Evolutionary conservation across 2,113 vertebrate genomes (phyloP).

Genomic region (Lepus timidus): DNA sequence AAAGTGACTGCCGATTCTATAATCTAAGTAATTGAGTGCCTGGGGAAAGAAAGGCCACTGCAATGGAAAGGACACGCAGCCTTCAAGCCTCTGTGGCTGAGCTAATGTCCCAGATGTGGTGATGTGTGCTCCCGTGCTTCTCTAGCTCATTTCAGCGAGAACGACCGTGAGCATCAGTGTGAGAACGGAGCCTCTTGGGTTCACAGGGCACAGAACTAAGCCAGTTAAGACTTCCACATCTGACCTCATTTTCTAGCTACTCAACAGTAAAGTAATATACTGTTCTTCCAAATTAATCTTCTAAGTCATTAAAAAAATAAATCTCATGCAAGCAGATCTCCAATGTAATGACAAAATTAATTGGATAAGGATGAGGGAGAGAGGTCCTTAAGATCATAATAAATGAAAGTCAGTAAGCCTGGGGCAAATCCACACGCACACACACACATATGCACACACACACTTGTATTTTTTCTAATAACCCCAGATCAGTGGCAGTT

Average conservation of each 20-base stretch:
- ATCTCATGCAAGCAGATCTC: constrained; percentile 64
- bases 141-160: neutral
- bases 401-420: constrained; percentile 39
- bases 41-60: neutral
- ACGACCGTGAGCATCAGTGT: neutral
- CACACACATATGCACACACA: too few relatives aligned
- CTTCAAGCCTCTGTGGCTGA: neutral
- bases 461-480: neutral
- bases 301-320: constrained; percentile 75
- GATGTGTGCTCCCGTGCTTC: neutral
- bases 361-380: constrained; percentile 57
- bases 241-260: constrained; percentile 66
- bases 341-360: constrained; percentile 75
- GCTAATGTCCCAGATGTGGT: fast-evolving
- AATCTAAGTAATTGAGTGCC: constrained; percentile 65
- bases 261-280: constrained; percentile 66
- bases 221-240: neutral
- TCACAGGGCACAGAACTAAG: constrained; percentile 18
- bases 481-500: neutral
- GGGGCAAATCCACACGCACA: neutral
- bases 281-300: constrained; percentile 75
- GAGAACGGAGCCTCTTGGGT: neutral
- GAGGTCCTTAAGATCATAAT: constrained; percentile 35
- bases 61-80: neutral
- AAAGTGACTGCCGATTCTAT: constrained; percentile 66